Base-by-base conservation (phyloP, 2,888 invertebrate genomes). In the Smittia sp. region DNA sequence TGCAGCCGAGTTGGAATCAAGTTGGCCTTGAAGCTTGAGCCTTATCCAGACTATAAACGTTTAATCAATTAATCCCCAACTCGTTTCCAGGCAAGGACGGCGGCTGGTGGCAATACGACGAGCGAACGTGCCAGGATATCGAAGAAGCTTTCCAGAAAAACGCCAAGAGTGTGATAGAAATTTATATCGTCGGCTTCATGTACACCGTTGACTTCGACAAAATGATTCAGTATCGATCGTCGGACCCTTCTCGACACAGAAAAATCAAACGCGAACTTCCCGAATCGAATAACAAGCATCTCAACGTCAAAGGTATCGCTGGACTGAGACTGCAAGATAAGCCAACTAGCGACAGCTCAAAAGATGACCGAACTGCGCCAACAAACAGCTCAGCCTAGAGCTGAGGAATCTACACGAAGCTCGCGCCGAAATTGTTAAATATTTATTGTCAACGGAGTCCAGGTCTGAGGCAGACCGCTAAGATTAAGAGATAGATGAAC, bases 251-350 rank as follows among this genome's bases (percentile, higher is more conserved):
- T 58, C 58, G 58, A 7, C 58, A 58, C 18, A 2, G 58, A 58
- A 22, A 58, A 2, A 22, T 58, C 3, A 58, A 58, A 13, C 58
- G 27, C 13, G 27, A 54, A 54, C 18, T 27, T 22, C n/a, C 54
- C 25, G 46, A 15, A 32, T 13, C 15, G 25, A 70, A 27, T 32
- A 1, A 22, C 24, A 54, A 70, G 54, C 32, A 41, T 18, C 46
- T 70, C 1, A 54, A 18, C 20, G 54, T 70, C 7, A 70, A 54
- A 54, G 69, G 69, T 9, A 52, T 70, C 15, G 69, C 69, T 52
- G 69, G 69, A 4, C 6, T 70, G 7, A n/a, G 54, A 70, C n/a
- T 70, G 6, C 22, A n/a, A 24, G 41, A 41, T 46, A 11, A 46
- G n/a, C 3, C 11, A 3, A 46, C 6, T 46, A n/a, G 6, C 15